These are phyloP conservation scores for Colletes collaris DNA, from an alignment of 2,888 invertebrate species.

Conservation along the genomic window DNA sequence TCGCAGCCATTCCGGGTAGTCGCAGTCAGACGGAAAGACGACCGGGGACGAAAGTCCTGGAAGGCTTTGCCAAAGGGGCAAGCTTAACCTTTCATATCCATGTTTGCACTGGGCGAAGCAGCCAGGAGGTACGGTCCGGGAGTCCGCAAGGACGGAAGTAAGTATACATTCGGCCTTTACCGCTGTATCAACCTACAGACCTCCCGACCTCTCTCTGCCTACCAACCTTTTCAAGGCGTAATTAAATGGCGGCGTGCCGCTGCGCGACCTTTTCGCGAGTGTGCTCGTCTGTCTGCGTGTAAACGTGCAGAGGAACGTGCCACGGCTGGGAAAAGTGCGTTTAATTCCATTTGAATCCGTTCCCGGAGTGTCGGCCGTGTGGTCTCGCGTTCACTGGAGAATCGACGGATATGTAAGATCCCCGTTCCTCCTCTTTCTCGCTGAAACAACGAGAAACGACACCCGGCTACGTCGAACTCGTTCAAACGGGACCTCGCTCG, in stretches of 20 bases:
- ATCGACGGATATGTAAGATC: slow-evolving; percentile 59
- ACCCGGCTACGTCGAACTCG: slow-evolving; percentile 43
- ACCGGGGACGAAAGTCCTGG: slow-evolving; percentile 61
- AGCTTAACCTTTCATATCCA: slow-evolving; percentile 73
- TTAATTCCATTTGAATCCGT: slow-evolving; percentile 62
- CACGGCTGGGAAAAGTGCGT: slow-evolving; percentile 57
- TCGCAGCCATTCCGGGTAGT: slow-evolving; percentile 43
- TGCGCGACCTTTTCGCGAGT: slow-evolving; percentile 55
- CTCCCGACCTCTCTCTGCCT: slow-evolving; percentile 64
- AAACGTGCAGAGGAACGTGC: slow-evolving; percentile 45
- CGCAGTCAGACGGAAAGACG: slow-evolving; percentile 48
- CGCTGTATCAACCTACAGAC: slow-evolving; percentile 63
- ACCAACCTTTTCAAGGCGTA: slow-evolving; percentile 75
- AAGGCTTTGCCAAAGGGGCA: slow-evolving; percentile 72
- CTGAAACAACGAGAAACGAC: slow-evolving; percentile 21
- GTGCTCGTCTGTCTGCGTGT: slow-evolving; percentile 46
- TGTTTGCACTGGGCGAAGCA: slow-evolving; percentile 72
- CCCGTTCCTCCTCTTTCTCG: slow-evolving; percentile 27
- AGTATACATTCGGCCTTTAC: slow-evolving; percentile 69
- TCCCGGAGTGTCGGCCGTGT: slow-evolving; percentile 43
- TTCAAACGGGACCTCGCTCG: slow-evolving; percentile 19
- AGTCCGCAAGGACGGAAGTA: slow-evolving; percentile 71
- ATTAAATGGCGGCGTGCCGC: slow-evolving; percentile 72
- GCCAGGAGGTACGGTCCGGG: slow-evolving; percentile 61
- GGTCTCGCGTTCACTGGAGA: slow-evolving; percentile 50